Base-by-base conservation (phyloP, 2,797 vertebrate genomes). In the Argentina silus region DNA sequence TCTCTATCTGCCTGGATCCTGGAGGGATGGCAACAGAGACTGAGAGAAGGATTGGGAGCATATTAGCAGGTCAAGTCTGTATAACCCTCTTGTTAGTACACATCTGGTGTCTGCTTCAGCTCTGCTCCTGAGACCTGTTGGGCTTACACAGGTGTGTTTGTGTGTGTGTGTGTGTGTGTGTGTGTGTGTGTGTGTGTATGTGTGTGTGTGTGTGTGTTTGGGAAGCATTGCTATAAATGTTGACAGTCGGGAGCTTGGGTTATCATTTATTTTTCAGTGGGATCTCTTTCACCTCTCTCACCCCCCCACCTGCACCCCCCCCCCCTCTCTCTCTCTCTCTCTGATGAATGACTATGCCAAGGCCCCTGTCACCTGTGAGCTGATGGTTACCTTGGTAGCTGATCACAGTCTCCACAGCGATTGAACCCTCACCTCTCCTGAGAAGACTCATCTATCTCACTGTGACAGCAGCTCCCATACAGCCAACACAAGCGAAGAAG, bases 341-440 rank as follows among this genome's bases (percentile, higher is more conserved):
- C 19, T 71, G 65, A 77, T 63, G 5, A 63, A 77, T 68, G 70
- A 47, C 5, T 23, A 45, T 56, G 27, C 36, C 64, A 12, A 51
- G 55, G 23, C 15, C 43, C 23, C 36, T 73, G 62, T 56, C 63
- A 48, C 50, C 50, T 19, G 5, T 45, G 71, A 66, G 71, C 62
- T 60, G 15, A 42, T 47, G 48, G 45, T 55, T 59, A 67, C 56
- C 7, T 23, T 67, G 75, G 44, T 64, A 60, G 56, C 57, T 69
- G 70, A 67, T 71, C 27, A 15, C 69, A 62, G 75, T 44, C 47
- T 10, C 3, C 70, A 12, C 19, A 42, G 59, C 19, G 43, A 72
- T 64, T 57, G 65, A 77, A 68, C 57, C 62, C 48, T 69, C 42
- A 44, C 64, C 43, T 73, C 65, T 42, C 9, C 21, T 14, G 14